Conservation (phyloP, 2,888 invertebrate species). For the Cetonia aurata region DNA sequence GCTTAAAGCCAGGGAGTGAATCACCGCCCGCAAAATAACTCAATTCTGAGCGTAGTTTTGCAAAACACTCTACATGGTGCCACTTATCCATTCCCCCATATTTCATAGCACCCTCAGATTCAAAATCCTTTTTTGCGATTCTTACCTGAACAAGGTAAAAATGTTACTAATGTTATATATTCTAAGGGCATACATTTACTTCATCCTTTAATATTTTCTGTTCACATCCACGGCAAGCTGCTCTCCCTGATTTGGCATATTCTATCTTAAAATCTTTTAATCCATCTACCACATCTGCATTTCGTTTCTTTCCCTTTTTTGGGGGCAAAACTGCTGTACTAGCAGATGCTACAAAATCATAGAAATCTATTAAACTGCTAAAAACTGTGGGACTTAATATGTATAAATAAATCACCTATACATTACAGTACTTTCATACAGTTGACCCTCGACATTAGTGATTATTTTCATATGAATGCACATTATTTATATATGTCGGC, state of each 20-base stretch:
- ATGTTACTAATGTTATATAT: neutral
- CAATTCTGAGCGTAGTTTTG: constrained; percentile 78
- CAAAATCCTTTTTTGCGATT: constrained; percentile 87
- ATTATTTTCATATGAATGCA: no score
- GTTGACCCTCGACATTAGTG: no score
- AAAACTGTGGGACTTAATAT: no score
- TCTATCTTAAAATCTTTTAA: constrained; percentile 81
- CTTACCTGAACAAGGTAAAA: constrained; percentile 68
- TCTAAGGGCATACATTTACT: constrained; percentile 61
- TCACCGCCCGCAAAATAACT: constrained; percentile 81
- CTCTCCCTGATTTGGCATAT: constrained; percentile 87
- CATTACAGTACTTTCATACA: no score
- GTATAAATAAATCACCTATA: no score
- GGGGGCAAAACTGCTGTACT: constrained; percentile 66
- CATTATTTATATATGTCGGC: no score
- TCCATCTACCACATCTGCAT: constrained; percentile 60
- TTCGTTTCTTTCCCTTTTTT: constrained; percentile 69
- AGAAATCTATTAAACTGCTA: neutral
- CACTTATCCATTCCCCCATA: constrained; percentile 89
- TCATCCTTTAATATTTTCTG: constrained; percentile 82
- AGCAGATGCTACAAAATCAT: constrained; percentile 51
- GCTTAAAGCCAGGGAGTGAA: constrained; percentile 81
- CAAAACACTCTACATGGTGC: constrained; percentile 95
- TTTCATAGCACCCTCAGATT: constrained; percentile 82
- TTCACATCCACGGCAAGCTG: constrained; percentile 86